Evolutionary conservation across 2,888 invertebrate genomes (phyloP), one percentile per base, ranked within the genome.

Genomic region (Eurois occulta): DNA sequence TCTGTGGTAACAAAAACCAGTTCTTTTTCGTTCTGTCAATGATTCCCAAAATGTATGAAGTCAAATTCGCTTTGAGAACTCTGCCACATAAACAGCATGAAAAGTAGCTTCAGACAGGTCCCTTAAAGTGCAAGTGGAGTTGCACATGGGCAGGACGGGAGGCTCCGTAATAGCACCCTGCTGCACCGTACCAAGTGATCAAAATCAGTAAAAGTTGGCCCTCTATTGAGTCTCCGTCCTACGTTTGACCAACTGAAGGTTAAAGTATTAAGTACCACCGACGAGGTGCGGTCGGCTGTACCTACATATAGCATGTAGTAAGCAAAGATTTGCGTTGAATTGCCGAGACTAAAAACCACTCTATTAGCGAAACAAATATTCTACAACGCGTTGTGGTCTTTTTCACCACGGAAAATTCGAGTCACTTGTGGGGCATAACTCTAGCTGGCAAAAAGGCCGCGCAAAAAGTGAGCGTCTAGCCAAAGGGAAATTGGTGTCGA

Each of bases 301-400:
- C 21, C 1, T 18, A 21, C 21, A 2, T 18, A 60, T 2, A 62
- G 35, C 13, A 38, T n/a, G 13, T 24, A 64, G 38, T 38, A 6
- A 38, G 6, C 38, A 64, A 6, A 5, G 11, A 65, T 41, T 41
- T 65, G 3, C n/a, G 2, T 13, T 24, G n/a, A 21, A 64, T 64
- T 13, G 11, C 64, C 5, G 7, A 16, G n/a, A 38, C 13, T n/a
- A 2, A 38, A 38, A 24, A 35, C 5, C 8, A n/a, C 24, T 13
- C 5, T 32, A 28, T 18, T 7, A 7, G 11, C 8, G 6, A 41
- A 7, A 55, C 10, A 18, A 41, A 41, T 35, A 4, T 13, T 48
- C 21, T 21, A 38, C 11, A 43, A 35, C 24, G 38, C 58, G 18
- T 46, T 77, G 46, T 24, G 58, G 77, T 48, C 60, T 68, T 77